These are phyloP conservation scores for Saxidomus purpurata DNA, from an alignment of 1,140 invertebrate species.

Conservation along the genomic window DNA sequence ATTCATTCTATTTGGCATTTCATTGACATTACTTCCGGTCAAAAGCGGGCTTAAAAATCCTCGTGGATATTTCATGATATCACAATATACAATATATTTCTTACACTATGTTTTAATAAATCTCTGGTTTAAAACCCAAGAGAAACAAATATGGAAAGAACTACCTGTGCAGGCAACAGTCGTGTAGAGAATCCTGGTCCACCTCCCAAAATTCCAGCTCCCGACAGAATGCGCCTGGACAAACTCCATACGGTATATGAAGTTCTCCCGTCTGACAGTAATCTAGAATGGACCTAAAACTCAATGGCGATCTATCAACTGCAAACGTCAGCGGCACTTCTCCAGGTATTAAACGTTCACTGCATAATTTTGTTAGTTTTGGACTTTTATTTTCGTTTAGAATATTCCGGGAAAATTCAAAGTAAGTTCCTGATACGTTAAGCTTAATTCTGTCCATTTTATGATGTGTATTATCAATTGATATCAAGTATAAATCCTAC, in stretches of 20 bases:
- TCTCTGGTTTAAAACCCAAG: too few relatives aligned
- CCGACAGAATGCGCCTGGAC: conserved; percentile 69
- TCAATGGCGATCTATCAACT: conserved; percentile 44
- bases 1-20: too few relatives aligned
- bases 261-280: conserved; percentile 76
- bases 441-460: conserved; percentile 10
- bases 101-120: too few relatives aligned
- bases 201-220: conserved; percentile 81
- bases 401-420: conserved; percentile 23
- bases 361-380: conserved; percentile 1
- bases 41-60: too few relatives aligned
- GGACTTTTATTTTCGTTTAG: not conserved
- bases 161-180: conserved; percentile 78
- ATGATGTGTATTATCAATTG: too few relatives aligned
- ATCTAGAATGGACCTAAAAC: conserved; percentile 73
- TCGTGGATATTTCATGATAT: too few relatives aligned
- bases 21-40: too few relatives aligned
- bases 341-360: not conserved
- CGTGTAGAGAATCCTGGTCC: conserved; percentile 62
- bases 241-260: conserved; percentile 74
- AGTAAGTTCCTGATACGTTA: conserved; percentile 13
- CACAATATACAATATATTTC: too few relatives aligned
- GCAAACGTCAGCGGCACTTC: not conserved
- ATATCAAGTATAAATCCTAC: too few relatives aligned
- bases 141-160: too few relatives aligned